phyloP scores from a whole-genome alignment of 1,140 invertebrate genomes.

The Penaeus chinensis region DNA sequence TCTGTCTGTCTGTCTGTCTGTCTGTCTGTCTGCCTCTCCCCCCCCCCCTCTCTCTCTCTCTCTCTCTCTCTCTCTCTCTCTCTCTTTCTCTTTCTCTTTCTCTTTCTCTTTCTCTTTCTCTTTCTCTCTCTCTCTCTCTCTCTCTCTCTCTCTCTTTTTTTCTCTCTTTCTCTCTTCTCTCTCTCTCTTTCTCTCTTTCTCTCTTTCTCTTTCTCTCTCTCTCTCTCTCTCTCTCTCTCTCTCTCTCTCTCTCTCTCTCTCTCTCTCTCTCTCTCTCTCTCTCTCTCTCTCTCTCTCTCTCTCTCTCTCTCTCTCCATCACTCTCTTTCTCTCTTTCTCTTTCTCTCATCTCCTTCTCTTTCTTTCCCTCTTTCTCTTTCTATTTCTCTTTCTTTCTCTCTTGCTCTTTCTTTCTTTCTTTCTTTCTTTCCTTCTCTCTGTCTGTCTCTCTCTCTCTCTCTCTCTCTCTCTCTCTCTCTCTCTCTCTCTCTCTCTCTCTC shows the following conservation, averaged over 20 bases:
- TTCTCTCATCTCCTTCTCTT: not conserved
- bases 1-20: too few species aligned
- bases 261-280: not conserved
- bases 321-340: not conserved
- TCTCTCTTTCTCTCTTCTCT: not conserved
- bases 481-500: too few species aligned
- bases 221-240: constrained; percentile 24
- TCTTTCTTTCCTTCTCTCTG: too few species aligned
- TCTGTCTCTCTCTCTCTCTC: too few species aligned
- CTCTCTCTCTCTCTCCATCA: not conserved
- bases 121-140: not conserved
- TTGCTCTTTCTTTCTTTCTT: too few species aligned
- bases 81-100: not conserved
- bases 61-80: too few species aligned
- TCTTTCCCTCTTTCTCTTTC: too few species aligned
- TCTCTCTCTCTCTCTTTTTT: not conserved
- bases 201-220: constrained; percentile 13
- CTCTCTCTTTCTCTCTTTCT: constrained; percentile 19
- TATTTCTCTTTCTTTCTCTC: too few species aligned
- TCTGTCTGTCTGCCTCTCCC: too few species aligned
- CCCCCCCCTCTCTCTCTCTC: too few species aligned
- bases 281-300: not conserved
- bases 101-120: not conserved
- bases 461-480: too few species aligned
- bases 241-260: not conserved